Conservation (phyloP, 2,888 invertebrate genomes). For the Bombylius major region DNA sequence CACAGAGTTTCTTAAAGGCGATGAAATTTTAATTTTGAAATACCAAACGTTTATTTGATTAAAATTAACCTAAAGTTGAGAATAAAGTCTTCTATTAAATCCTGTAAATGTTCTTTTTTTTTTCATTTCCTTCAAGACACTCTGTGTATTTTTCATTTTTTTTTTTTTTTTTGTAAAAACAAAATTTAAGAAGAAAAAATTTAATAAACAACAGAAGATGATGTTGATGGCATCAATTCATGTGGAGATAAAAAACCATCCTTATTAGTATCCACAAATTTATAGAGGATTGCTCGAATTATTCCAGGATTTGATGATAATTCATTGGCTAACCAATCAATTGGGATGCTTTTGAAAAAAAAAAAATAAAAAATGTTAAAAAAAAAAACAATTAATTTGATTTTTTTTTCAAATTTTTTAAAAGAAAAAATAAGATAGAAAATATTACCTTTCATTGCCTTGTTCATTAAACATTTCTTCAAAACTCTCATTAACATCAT, state of each 20-base stretch:
- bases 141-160: too few relatives aligned
- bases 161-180: too few relatives aligned
- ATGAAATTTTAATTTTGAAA: too few relatives aligned
- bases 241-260: slow-evolving; percentile 18
- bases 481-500: not conserved
- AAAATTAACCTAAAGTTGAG: too few relatives aligned
- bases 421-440: not conserved
- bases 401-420: not conserved
- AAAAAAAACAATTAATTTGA: not conserved
- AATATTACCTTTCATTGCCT: slow-evolving; percentile 7
- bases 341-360: slow-evolving; percentile 15
- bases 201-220: slow-evolving; percentile 3
- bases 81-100: too few relatives aligned
- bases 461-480: slow-evolving; percentile 8
- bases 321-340: slow-evolving; percentile 20
- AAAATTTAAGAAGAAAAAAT: not conserved
- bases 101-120: too few relatives aligned
- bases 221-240: slow-evolving; percentile 16
- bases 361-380: too few relatives aligned
- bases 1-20: too few relatives aligned
- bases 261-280: slow-evolving; percentile 19
- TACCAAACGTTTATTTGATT: too few relatives aligned
- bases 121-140: too few relatives aligned
- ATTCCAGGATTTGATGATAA: slow-evolving; percentile 17
- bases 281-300: slow-evolving; percentile 17